phyloP scores from a whole-genome alignment of 1,140 invertebrate genomes.

The Nephotettix cincticeps region DNA sequence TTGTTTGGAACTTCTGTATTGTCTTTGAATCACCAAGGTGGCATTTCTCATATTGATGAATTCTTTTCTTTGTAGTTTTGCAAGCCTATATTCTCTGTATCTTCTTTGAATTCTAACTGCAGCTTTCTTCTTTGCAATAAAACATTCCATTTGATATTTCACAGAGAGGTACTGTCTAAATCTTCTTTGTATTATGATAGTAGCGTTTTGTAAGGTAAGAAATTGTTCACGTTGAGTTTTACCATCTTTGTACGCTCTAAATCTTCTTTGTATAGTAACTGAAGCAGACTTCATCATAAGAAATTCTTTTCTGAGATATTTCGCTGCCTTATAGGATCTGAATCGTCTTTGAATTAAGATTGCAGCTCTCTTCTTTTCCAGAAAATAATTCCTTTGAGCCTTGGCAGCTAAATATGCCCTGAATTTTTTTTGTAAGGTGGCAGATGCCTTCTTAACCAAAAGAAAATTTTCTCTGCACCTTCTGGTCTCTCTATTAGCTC shows the following conservation, averaged over 20 bases:
- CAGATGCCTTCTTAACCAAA: background rate
- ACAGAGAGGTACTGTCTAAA: background rate
- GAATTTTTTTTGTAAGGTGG: background rate
- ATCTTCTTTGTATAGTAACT: slow-evolving; percentile 50
- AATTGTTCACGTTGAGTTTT: background rate
- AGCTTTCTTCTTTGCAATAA: background rate
- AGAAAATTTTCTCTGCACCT: background rate
- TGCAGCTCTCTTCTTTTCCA: slow-evolving; percentile 46
- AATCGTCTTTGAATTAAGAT: slow-evolving; percentile 39
- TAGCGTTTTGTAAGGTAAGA: slow-evolving; percentile 19
- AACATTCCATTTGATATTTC: background rate
- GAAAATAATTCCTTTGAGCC: slow-evolving; percentile 38
- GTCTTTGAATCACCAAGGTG: slow-evolving; percentile 38
- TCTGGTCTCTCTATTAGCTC: slow-evolving; percentile 33
- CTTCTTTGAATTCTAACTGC: slow-evolving; percentile 29
- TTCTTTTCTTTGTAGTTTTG: slow-evolving; percentile 19
- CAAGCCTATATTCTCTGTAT: slow-evolving; percentile 34
- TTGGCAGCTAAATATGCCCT: slow-evolving; percentile 1
- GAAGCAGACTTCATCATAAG: slow-evolving; percentile 33
- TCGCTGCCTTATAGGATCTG: slow-evolving; percentile 4
- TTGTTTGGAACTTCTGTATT: slow-evolving; percentile 43
- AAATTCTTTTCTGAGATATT: slow-evolving; percentile 18
- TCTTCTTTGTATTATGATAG: slow-evolving; percentile 30
- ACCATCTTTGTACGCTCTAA: slow-evolving; percentile 39
- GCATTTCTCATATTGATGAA: slow-evolving; percentile 12